Conservation (phyloP, 2,113 vertebrate species). For the Alligator sinensis region DNA sequence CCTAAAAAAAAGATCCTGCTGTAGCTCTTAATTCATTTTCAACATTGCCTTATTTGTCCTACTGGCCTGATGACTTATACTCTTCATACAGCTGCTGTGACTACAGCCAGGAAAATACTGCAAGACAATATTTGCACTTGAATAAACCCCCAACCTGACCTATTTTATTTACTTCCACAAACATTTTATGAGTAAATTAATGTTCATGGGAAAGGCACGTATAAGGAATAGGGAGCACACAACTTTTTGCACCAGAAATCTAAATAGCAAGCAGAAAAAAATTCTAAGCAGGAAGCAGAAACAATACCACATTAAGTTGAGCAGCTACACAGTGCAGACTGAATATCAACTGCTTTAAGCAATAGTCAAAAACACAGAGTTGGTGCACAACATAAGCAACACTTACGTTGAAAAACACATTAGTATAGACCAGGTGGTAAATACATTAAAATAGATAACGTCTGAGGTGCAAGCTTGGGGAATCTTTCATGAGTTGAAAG, state of each 20-base stretch:
- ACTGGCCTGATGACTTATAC: constrained; percentile 17
- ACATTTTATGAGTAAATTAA: constrained; percentile 26
- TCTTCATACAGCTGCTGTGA: constrained; percentile 31
- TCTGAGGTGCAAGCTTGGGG: background rate
- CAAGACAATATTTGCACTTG: constrained; percentile 14
- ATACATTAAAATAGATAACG: background rate
- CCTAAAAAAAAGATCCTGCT: constrained; percentile 49
- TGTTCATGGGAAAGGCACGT: constrained; percentile 32
- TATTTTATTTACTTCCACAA: background rate
- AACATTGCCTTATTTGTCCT: constrained; percentile 68
- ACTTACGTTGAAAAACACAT: fast-evolving
- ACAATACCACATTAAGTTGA: background rate
- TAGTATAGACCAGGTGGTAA: background rate
- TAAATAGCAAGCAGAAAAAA: background rate
- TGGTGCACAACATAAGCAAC: background rate
- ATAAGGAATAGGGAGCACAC: background rate
- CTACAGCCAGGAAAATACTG: constrained; percentile 36
- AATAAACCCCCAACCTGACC: background rate
- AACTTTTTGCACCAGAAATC: background rate
- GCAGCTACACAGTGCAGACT: background rate
- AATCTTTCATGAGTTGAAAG: background rate
- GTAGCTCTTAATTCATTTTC: constrained; percentile 61
- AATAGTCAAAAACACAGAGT: background rate
- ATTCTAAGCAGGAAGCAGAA: background rate
- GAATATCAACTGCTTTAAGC: background rate